A percentile compares a stretch with the other conserved stretches of the same genome.
Evolutionary conservation across 2,797 vertebrate species (phyloP).

Genomic region (Sylvia borin): DNA sequence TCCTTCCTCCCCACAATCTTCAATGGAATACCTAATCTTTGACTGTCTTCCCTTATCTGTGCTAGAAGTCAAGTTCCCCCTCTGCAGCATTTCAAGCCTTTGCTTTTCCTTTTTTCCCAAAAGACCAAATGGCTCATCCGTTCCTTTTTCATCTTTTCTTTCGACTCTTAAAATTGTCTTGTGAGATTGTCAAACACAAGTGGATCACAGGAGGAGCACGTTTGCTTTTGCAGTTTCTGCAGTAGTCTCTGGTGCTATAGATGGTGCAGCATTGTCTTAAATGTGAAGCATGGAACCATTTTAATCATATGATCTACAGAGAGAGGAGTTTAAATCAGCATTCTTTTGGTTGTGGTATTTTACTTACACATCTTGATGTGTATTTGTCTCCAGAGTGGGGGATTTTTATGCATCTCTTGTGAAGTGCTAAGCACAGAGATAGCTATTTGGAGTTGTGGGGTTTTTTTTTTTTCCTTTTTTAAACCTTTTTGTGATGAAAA

Average conservation of each 20-base stretch:
- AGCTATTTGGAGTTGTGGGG: background rate
- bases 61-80: background rate
- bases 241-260: background rate
- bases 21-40: background rate
- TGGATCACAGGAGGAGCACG: background rate
- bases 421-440: background rate
- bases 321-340: background rate
- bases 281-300: background rate
- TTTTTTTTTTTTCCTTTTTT: background rate
- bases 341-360: background rate
- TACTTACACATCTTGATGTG: background rate
- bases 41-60: background rate
- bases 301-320: background rate
- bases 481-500: background rate
- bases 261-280: background rate
- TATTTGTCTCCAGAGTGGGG: background rate
- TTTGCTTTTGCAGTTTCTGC: background rate
- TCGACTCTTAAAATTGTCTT: background rate
- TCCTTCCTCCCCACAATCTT: background rate
- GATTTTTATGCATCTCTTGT: background rate
- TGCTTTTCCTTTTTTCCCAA: background rate
- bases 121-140: background rate
- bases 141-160: background rate
- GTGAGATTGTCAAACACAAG: background rate
- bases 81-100: background rate